Evolutionary conservation across 2,888 invertebrate species (phyloP).

Genomic region (Scaptomyza polygonia): DNA sequence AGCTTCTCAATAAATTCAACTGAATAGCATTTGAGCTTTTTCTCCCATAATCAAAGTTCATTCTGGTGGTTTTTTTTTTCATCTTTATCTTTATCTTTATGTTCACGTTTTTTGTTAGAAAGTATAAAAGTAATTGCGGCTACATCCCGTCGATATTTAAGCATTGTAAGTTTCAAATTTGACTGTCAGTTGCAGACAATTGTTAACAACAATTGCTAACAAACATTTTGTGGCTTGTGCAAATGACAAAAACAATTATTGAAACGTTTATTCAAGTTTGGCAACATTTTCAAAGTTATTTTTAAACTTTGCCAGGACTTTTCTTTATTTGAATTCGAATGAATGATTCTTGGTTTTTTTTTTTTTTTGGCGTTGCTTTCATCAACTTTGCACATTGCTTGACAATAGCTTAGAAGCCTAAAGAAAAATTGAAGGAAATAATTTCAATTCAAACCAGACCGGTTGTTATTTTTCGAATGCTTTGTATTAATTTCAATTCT

Average conservation of each 20-base stretch:
- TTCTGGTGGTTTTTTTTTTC: background rate
- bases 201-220: background rate
- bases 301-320: background rate
- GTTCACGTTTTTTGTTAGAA: background rate
- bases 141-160: background rate
- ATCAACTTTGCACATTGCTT: no score
- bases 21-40: no score
- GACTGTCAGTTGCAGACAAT: background rate
- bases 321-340: background rate
- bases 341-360: background rate
- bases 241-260: background rate
- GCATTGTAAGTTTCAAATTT: background rate
- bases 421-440: no score
- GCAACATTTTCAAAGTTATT: background rate
- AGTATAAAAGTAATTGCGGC: background rate
- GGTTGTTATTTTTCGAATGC: no score
- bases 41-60: background rate
- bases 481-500: no score
- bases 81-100: no score
- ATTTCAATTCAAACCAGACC: no score
- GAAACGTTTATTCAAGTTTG: background rate
- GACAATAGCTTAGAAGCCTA: no score
- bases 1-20: no score
- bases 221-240: background rate
- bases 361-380: background rate